Percentiles rank a stretch among this genome's conserved stretches.
Evolutionary conservation across 2,888 invertebrate genomes (phyloP).

Genomic region (Sepiola atlantica): DNA sequence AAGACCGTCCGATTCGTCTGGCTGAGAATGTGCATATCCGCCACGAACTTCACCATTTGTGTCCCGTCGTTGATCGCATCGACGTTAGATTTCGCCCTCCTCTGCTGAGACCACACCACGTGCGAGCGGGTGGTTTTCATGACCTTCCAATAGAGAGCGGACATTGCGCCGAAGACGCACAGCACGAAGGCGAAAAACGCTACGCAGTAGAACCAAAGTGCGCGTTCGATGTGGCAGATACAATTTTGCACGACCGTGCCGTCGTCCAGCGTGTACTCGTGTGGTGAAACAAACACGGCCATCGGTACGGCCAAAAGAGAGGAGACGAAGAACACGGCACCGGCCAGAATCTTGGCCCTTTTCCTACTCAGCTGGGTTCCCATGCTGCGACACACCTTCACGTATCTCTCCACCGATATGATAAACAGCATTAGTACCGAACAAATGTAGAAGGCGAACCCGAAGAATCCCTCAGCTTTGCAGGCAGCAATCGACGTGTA

Average conservation of each 20-base stretch:
- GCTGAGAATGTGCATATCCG: not conserved
- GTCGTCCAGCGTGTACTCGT: not conserved
- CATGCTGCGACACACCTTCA: not conserved
- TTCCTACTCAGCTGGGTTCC: not conserved
- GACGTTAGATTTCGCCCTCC: not conserved
- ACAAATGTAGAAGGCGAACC: not conserved
- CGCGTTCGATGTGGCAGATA: not conserved
- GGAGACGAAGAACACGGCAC: not conserved
- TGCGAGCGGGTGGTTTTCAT: not conserved
- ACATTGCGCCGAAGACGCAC: not conserved
- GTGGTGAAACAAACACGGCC: not conserved
- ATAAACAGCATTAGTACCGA: not conserved
- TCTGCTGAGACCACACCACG: not conserved
- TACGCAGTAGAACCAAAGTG: not conserved
- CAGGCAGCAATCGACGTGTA: not conserved
- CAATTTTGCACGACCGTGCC: not conserved
- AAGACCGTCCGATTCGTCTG: not conserved
- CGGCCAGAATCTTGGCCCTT: not conserved
- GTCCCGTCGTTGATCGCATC: not conserved
- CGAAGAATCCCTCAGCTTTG: not conserved
- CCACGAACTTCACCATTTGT: not conserved
- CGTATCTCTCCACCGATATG: conserved; percentile 37
- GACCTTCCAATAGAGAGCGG: not conserved
- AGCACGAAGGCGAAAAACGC: not conserved
- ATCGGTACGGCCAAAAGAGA: not conserved